These are phyloP conservation scores for Hylaea fasciaria DNA, from an alignment of 2,888 invertebrate genomes.

Conservation along the genomic window DNA sequence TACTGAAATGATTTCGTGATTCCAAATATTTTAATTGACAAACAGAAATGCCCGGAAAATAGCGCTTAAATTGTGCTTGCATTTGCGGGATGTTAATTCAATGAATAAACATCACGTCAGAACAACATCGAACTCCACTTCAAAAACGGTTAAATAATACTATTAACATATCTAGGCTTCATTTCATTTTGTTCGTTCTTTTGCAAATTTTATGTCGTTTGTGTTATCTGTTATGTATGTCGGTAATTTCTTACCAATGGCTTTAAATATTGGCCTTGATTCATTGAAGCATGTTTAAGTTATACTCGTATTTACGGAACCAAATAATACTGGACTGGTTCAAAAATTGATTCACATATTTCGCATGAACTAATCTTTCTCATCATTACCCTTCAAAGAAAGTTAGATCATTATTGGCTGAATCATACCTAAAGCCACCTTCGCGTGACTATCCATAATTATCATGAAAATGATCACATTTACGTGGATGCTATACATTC, in stretches of 20 bases:
- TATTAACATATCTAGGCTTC: slow-evolving; percentile 37
- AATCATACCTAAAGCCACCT: slow-evolving; percentile 61
- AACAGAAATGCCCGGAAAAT: slow-evolving; percentile 79
- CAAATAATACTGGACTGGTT: no score
- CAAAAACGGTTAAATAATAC: slow-evolving; percentile 34
- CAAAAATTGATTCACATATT: neutral
- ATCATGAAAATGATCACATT: slow-evolving; percentile 70
- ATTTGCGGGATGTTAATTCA: slow-evolving; percentile 77
- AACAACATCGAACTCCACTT: slow-evolving; percentile 66
- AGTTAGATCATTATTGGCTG: slow-evolving; percentile 47
- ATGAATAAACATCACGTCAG: slow-evolving; percentile 75
- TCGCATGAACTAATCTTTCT: neutral
- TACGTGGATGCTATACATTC: slow-evolving; percentile 69
- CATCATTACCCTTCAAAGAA: slow-evolving; percentile 48
- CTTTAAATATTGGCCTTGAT: no score
- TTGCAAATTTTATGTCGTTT: no score
- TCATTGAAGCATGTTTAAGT: no score
- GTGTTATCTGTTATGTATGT: no score
- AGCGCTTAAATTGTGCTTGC: slow-evolving; percentile 79
- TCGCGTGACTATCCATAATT: slow-evolving; percentile 81
- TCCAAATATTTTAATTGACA: slow-evolving; percentile 84
- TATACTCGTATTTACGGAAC: no score
- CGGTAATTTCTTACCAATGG: no score
- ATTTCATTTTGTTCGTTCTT: slow-evolving; percentile 9
- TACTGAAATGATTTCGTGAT: slow-evolving; percentile 79